Evolutionary conservation across 1,140 invertebrate genomes (phyloP).

Genomic region (Magallana gigas): DNA sequence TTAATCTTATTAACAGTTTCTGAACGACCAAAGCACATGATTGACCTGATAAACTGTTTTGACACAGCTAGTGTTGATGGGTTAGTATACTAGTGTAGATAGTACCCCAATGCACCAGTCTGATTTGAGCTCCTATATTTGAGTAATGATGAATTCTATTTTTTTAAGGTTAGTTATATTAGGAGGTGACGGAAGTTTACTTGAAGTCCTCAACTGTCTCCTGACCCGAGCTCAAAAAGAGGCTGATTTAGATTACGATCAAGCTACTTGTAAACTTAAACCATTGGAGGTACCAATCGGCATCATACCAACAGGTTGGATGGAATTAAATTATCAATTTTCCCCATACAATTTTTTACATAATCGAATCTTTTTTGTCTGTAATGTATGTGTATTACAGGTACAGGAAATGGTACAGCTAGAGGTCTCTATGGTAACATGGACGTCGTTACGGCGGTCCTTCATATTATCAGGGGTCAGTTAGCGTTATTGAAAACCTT

Average conservation of each 20-base stretch:
- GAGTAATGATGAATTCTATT: too few relatives aligned
- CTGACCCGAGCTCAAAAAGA: constrained; percentile 32
- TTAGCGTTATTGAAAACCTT: not conserved
- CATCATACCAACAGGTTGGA: constrained; percentile 45
- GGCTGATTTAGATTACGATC: constrained; percentile 35
- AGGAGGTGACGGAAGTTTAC: constrained; percentile 41
- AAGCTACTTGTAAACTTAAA: constrained; percentile 21
- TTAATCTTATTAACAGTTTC: not conserved
- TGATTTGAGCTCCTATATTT: too few relatives aligned
- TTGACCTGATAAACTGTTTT: not conserved
- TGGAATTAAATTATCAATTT: too few relatives aligned
- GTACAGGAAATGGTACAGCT: constrained; percentile 62
- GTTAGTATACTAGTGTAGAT: not conserved
- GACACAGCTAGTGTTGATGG: not conserved
- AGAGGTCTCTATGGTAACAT: constrained; percentile 49
- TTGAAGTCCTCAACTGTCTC: constrained; percentile 40
- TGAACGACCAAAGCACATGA: not conserved
- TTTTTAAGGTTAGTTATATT: constrained; percentile 41
- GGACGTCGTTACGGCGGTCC: constrained; percentile 57
- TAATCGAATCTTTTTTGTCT: not conserved
- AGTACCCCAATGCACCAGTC: too few relatives aligned
- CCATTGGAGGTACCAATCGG: constrained; percentile 28
- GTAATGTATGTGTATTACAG: constrained; percentile 34
- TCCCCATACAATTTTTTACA: not conserved
- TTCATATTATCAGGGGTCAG: constrained; percentile 62